Evolutionary conservation across 2,888 invertebrate genomes (phyloP).

Genomic region (Teinopalpus imperialis): DNA sequence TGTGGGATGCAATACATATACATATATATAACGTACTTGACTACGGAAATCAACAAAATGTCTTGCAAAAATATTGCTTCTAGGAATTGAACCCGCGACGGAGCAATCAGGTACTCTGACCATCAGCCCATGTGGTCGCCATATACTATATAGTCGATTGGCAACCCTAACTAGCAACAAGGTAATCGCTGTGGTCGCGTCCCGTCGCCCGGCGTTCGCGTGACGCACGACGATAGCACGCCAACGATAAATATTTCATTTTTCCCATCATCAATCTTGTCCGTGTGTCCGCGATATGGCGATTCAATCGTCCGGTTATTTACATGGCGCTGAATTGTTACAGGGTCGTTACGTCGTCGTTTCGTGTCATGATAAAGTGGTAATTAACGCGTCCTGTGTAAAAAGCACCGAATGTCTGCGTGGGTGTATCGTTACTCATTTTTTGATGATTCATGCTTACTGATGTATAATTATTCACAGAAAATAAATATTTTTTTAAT

Average conservation of each 20-base stretch:
- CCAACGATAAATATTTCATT: slow-evolving; percentile 47
- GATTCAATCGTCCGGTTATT: slow-evolving; percentile 57
- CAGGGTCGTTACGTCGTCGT: slow-evolving; percentile 17
- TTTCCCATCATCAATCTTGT: slow-evolving; percentile 58
- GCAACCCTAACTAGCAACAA: slow-evolving; percentile 9
- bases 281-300: slow-evolving; percentile 42
- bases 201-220: slow-evolving; percentile 27
- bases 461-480: too few relatives aligned
- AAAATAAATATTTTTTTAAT: too few relatives aligned
- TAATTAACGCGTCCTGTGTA: slow-evolving; percentile 14
- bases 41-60: too few relatives aligned
- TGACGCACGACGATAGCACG: slow-evolving; percentile 36
- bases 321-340: slow-evolving; percentile 33
- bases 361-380: slow-evolving; percentile 11
- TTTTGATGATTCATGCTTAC: slow-evolving; percentile 4
- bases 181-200: slow-evolving; percentile 14
- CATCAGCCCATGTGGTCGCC: too few relatives aligned
- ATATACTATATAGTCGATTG: not conserved
- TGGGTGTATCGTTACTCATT: slow-evolving; percentile 5
- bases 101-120: too few relatives aligned
- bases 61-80: too few relatives aligned
- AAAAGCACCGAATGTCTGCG: not conserved
- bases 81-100: too few relatives aligned
- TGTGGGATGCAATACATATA: too few relatives aligned
- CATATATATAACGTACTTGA: too few relatives aligned